Evolutionary conservation across 2,797 vertebrate species (phyloP), one percentile per base, ranked within the genome.

Genomic region (Pampus argenteus): DNA sequence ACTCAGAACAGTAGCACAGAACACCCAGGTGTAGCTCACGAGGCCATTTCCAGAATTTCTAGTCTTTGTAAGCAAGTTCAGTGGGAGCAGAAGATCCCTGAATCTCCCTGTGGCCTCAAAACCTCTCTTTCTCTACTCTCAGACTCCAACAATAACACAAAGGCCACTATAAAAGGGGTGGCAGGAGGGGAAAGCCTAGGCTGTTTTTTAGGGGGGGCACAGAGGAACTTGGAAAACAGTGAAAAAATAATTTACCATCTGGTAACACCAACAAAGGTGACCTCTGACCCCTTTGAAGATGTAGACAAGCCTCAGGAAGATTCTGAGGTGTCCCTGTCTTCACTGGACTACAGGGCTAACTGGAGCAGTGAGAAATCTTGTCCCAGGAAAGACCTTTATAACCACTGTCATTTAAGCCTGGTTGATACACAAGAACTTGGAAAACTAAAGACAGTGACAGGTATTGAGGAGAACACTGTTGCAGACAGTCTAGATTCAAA

Each of bases 131-230:
- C 44, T 61, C 36, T 54, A n/a, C 47, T 59, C 22, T 88, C 89
- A 31, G 87, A 89, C 80, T 76, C 89, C 2, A 93, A 93, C 75
- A 92, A 91, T 63, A 92, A 87, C 72, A 82, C 67, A 9, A 85
- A 86, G 49, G 36, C 58, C 31, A 54, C 51, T 36, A 29, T 25
- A 60, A 71, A 59, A 42, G 67, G 38, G 25, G 34, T 18, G 3
- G 26, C 15, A 5, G 54, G 17, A 61, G 51, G n/a, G 17, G 45
- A 34, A n/a, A 29, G 23, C 26, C 15, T 49, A 44, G 56, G n/a
- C 5, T 61, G 47, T 66, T 57, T 68, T 49, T 69, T 71, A 9
- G 22, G 40, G 22, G 62, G 57, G 74, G 34, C 42, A 42, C 72
- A 60, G 31, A 72, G 28, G 36, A 74, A 25, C 55, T 71, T 55